Evolutionary conservation across 2,797 vertebrate species (phyloP).

Genomic region (Lacerta bilineata): DNA sequence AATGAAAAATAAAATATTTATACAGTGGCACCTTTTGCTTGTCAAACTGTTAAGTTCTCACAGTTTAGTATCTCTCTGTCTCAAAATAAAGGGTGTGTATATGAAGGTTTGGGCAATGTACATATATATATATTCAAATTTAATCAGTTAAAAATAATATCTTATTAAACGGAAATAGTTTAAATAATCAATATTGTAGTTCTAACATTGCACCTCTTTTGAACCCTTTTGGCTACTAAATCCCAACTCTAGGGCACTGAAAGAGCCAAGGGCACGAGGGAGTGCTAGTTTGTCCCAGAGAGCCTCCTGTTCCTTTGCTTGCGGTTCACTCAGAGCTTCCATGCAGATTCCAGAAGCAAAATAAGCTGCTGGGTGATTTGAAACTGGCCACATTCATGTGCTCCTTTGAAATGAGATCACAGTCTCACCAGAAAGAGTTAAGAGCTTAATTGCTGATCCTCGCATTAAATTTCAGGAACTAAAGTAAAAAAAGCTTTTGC

Average conservation of each 20-base stretch:
- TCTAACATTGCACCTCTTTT: no score
- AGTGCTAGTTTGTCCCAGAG: background rate
- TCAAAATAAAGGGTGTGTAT: background rate
- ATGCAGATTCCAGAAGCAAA: background rate
- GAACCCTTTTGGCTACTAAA: background rate
- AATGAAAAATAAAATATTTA: background rate
- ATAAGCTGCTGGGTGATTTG: background rate
- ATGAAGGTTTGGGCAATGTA: background rate
- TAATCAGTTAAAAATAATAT: background rate
- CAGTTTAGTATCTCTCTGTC: background rate
- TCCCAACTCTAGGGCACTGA: background rate
- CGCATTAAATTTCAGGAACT: background rate
- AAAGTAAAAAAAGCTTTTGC: background rate
- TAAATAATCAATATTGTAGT: background rate
- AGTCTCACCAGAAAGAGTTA: background rate
- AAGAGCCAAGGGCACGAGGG: background rate
- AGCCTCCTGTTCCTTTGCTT: background rate
- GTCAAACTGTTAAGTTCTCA: background rate
- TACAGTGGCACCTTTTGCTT: background rate
- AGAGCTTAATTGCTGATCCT: background rate
- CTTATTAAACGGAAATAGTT: background rate
- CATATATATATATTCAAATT: background rate
- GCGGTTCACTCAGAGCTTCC: background rate
- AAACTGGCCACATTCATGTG: background rate
- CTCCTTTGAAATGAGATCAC: conserved; percentile 13